Conservation (phyloP, 2,888 invertebrate species). For the Drosophila engyochracea region DNA sequence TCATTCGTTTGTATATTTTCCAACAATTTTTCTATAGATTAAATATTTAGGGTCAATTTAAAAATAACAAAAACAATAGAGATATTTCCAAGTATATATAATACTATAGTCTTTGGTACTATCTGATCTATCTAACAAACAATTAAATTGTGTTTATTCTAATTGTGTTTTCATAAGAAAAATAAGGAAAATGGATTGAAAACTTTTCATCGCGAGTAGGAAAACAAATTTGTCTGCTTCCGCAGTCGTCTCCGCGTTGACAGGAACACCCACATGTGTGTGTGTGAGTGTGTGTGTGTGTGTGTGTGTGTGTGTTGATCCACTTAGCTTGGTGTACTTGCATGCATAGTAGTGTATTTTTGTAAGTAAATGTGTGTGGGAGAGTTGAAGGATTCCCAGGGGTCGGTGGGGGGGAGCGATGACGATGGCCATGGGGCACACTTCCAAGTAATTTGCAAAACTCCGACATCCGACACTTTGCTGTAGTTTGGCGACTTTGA, state of each 20-base stretch:
- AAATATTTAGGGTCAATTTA: not conserved
- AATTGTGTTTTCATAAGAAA: not conserved
- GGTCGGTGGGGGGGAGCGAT: slow-evolving; percentile 26
- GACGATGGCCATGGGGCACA: slow-evolving; percentile 64
- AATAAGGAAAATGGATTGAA: not conserved
- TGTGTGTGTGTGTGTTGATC: slow-evolving; percentile 58
- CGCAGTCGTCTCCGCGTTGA: slow-evolving; percentile 26
- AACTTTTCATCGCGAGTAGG: not conserved
- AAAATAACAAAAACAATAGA: not conserved
- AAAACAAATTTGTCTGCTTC: slow-evolving; percentile 11
- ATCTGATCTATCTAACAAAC: not conserved
- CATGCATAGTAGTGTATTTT: slow-evolving; percentile 18
- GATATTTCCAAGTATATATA: not conserved
- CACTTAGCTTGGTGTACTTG: slow-evolving; percentile 41
- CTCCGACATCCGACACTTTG: slow-evolving; percentile 74
- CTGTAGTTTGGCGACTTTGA: slow-evolving; percentile 79
- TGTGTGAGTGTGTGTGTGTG: slow-evolving; percentile 41
- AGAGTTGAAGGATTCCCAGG: slow-evolving; percentile 47
- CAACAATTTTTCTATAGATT: not conserved
- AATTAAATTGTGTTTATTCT: not conserved
- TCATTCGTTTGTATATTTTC: not conserved
- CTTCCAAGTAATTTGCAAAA: slow-evolving; percentile 78
- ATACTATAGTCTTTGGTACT: not conserved
- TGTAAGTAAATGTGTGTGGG: slow-evolving; percentile 14
- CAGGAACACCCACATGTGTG: slow-evolving; percentile 61